phyloP scores from a whole-genome alignment of 1,140 invertebrate genomes.

The Grapholita molesta region DNA sequence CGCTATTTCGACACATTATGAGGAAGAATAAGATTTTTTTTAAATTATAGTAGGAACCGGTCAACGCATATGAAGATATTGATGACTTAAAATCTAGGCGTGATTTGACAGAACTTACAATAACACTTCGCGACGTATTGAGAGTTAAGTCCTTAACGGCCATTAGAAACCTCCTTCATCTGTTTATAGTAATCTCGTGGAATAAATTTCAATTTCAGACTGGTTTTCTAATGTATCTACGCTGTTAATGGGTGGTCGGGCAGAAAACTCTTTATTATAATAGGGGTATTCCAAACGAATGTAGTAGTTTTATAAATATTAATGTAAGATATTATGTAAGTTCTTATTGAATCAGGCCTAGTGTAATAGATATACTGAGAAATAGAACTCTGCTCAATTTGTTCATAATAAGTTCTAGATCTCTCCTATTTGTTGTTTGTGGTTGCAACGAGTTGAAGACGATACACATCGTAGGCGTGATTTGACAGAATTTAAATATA shows the following conservation, averaged over 20 bases:
- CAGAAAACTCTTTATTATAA: not conserved
- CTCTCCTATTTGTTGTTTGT: no score
- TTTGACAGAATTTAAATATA: slow-evolving; percentile 33
- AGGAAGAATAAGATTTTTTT: slow-evolving; percentile 32
- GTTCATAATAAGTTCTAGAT: not conserved
- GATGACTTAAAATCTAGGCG: slow-evolving; percentile 32
- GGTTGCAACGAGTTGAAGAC: slow-evolving; percentile 33
- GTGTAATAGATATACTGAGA: not conserved
- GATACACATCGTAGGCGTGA: slow-evolving; percentile 25
- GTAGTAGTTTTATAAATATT: not conserved
- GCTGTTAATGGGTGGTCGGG: no score
- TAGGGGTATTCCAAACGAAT: not conserved
- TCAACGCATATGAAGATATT: not conserved
- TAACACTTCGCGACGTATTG: no score
- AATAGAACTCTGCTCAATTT: not conserved
- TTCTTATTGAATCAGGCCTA: not conserved
- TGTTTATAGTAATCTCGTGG: no score
- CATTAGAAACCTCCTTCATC: no score
- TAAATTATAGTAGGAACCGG: not conserved
- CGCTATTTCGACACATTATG: slow-evolving; percentile 61
- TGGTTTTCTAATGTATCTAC: no score
- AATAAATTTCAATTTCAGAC: no score
- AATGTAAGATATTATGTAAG: no score
- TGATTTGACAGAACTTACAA: slow-evolving; percentile 38
- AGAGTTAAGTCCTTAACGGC: no score